A percentile compares a stretch with the other conserved stretches of the same genome.
phyloP scores from a whole-genome alignment of 1,140 invertebrate species.

The Drosophila sechellia region DNA sequence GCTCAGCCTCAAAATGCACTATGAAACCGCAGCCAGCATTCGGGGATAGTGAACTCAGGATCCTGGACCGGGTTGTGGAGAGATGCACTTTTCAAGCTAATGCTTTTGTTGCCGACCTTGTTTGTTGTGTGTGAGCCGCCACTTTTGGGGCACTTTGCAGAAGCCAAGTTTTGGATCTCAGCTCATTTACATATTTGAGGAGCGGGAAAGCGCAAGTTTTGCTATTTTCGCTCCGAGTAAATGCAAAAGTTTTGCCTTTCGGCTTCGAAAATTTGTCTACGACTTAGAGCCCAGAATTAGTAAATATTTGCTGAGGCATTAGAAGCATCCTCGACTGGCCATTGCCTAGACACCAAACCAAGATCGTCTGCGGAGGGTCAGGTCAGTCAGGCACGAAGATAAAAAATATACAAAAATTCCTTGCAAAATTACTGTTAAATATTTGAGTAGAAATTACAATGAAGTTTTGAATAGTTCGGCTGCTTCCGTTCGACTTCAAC shows the following conservation, averaged over 20 bases:
- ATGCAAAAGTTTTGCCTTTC: conserved; percentile 65
- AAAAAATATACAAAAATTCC: background rate
- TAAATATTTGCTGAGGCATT: conserved; percentile 50
- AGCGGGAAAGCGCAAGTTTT: conserved; percentile 26
- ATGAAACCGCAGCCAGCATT: conserved; percentile 39
- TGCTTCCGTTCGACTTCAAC: conserved; percentile 42
- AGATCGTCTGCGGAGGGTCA: background rate
- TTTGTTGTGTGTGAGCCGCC: conserved; percentile 32
- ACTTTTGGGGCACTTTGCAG: conserved; percentile 70
- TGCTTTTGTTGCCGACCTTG: conserved; percentile 56
- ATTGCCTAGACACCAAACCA: conserved; percentile 23
- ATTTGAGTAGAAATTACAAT: conserved; percentile 31
- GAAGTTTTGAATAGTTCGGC: conserved; percentile 41
- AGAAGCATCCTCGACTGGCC: conserved; percentile 32
- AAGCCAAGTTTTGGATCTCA: conserved; percentile 32
- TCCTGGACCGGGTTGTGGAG: conserved; percentile 12
- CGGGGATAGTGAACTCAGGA: conserved; percentile 3
- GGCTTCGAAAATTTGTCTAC: conserved; percentile 53
- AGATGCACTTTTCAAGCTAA: conserved; percentile 73
- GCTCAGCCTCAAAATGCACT: conserved; percentile 54
- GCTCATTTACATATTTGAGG: conserved; percentile 77
- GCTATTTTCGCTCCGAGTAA: conserved; percentile 30
- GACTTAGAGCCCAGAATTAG: conserved; percentile 45
- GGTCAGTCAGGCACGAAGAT: background rate
- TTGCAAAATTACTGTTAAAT: conserved; percentile 32